Evolutionary conservation across 2,113 vertebrate species (phyloP).

Genomic region (Mormyrus iriodes): DNA sequence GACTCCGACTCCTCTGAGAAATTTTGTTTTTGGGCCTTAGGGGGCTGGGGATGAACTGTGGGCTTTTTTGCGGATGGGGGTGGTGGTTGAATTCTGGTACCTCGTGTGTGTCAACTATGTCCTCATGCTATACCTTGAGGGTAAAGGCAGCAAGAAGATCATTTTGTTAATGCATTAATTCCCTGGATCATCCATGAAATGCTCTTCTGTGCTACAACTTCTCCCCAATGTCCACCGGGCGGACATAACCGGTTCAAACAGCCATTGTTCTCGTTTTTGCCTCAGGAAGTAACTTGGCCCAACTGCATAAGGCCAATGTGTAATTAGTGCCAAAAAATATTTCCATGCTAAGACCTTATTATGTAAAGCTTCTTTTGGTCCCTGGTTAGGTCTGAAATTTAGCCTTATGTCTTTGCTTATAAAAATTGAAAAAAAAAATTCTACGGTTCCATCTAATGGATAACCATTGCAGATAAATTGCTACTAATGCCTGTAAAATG

Average conservation of each 20-base stretch:
- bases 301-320: not conserved
- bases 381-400: not conserved
- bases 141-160: not conserved
- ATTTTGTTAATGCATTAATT: not conserved
- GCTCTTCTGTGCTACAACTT: not conserved
- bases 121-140: not conserved
- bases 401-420: not conserved
- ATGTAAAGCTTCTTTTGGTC: not conserved
- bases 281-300: not conserved
- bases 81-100: not conserved
- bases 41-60: not conserved
- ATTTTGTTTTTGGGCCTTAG: not conserved
- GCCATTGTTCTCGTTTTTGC: not conserved
- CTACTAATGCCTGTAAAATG: not conserved
- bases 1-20: not conserved
- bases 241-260: not conserved
- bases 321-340: not conserved
- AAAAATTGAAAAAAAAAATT: not conserved
- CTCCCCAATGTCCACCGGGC: not conserved
- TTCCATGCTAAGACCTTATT: not conserved
- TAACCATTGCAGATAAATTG: not conserved
- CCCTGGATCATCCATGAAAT: not conserved
- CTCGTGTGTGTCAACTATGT: not conserved
- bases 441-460: not conserved
- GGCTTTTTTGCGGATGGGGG: not conserved